phyloP scores from a whole-genome alignment of 2,797 vertebrate species.

The Mycteria americana region DNA sequence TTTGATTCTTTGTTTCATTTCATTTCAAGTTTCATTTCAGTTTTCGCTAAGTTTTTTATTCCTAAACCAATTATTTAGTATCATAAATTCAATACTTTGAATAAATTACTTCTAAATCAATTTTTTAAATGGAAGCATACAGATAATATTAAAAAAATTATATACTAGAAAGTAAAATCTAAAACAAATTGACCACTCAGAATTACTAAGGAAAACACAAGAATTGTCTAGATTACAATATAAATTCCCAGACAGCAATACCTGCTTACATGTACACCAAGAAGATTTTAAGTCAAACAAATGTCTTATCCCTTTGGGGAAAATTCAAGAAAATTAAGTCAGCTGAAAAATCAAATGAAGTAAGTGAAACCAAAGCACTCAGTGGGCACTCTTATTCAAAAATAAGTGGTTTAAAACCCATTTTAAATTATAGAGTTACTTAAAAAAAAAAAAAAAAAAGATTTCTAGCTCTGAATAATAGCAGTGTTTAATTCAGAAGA shows the following conservation, averaged over 20 bases:
- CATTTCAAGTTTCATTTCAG: not conserved
- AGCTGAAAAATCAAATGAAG: not conserved
- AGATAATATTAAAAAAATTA: not conserved
- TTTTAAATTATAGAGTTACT: not conserved
- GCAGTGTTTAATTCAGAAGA: not conserved
- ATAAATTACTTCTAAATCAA: not conserved
- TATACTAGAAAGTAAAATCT: not conserved
- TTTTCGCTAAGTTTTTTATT: not conserved
- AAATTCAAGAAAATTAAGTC: not conserved
- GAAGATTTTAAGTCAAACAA: not conserved
- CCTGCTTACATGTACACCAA: not conserved
- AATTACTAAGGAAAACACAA: not conserved
- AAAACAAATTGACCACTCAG: not conserved
- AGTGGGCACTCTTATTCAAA: not conserved
- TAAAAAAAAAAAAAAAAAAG: not conserved
- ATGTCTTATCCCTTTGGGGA: not conserved
- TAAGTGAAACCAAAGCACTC: not conserved
- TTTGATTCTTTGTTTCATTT: not conserved
- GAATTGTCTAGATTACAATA: not conserved
- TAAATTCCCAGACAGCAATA: not conserved
- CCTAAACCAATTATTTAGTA: not conserved
- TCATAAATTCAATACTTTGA: not conserved
- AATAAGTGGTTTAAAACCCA: not conserved
- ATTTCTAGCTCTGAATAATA: not conserved
- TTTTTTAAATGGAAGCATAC: not conserved